Base-by-base conservation (phyloP, 92 coral and sea anemone species). In the Nematostella vectensis region DNA sequence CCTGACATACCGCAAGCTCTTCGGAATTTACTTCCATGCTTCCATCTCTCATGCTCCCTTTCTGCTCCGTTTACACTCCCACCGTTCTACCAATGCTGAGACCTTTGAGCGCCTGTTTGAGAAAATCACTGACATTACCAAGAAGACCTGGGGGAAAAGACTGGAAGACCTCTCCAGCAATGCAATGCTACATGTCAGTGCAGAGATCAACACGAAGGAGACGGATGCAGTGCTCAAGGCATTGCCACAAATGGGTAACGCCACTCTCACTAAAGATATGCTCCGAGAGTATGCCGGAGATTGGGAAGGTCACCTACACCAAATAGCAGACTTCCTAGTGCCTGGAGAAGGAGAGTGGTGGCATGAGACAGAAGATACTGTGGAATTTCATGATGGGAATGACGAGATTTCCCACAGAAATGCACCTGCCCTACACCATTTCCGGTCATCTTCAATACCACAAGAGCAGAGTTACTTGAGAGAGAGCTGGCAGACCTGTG, bases 391-490 rank as follows among this genome's bases (percentile, higher is more conserved):
- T 44, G 81, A 74, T 50, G 66, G 67, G 20, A 68, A 67, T 2
- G 76, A 48, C 29, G 70, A 74, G 23, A 51, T 66, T 28, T 57
- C 38, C 37, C 11, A 11, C 18, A 57, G 67, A 59, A 30, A 63
- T 15, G 82, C 75, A 38, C 88, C 82, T 23, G 27, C 51, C 19
- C 55, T 81, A 53, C 82, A 81, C 50, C 88, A 74, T 31, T 80
- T 74, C 48, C 55, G 81, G 1, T 74, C 87, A 42, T 65, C 67
- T 31, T 45, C 55, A 2, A 61, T 61, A 1, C 11, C 1, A 1
- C 12, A 61, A 17, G 56, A 45, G 19, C 25, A 40, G 9, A 1
- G 28, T 9, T 17, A 12, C 22, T 23, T 61, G 39, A 27, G 48
- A 19, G 37, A 61, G 55, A 39, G 40, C 29, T 61, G 67, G 67